Percentiles rank a stretch among this genome's conserved stretches.
These are phyloP conservation scores for Haemorhous mexicanus DNA, from an alignment of 2,113 vertebrate species.

Conservation along the genomic window DNA sequence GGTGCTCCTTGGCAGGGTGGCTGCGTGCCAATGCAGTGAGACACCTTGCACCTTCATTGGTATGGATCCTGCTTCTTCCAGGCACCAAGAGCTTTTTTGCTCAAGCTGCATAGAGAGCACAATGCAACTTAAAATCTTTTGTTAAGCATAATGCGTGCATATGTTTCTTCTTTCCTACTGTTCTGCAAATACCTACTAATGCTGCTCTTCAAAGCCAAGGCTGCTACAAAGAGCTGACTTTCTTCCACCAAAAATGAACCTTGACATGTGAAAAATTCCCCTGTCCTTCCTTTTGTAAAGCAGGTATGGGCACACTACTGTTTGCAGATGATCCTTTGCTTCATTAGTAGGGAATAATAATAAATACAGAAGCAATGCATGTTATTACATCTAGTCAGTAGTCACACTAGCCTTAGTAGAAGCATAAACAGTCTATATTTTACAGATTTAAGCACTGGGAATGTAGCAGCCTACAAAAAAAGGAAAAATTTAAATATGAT, in stretches of 20 bases:
- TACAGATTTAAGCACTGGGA: neutral
- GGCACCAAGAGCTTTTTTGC: neutral
- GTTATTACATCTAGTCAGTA: neutral
- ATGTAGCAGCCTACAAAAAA: neutral
- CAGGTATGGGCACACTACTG: neutral
- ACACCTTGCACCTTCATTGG: neutral
- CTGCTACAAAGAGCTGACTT: neutral
- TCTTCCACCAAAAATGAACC: neutral
- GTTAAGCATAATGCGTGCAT: accelerated
- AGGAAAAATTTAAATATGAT: neutral
- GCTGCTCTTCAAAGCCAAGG: neutral
- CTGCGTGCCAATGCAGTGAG: neutral
- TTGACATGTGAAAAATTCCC: neutral
- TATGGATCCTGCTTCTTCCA: accelerated
- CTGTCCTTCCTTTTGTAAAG: neutral
- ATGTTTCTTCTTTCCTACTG: neutral
- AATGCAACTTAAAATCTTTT: neutral
- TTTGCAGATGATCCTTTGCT: neutral
- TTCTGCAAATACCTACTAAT: neutral
- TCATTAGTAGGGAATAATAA: neutral
- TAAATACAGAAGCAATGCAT: neutral
- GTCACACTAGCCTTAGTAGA: neutral
- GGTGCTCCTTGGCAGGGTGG: neutral
- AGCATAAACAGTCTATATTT: neutral
- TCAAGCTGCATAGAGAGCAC: neutral